Evolutionary conservation across 2,113 vertebrate species (phyloP).

Genomic region (Penelope pileata): DNA sequence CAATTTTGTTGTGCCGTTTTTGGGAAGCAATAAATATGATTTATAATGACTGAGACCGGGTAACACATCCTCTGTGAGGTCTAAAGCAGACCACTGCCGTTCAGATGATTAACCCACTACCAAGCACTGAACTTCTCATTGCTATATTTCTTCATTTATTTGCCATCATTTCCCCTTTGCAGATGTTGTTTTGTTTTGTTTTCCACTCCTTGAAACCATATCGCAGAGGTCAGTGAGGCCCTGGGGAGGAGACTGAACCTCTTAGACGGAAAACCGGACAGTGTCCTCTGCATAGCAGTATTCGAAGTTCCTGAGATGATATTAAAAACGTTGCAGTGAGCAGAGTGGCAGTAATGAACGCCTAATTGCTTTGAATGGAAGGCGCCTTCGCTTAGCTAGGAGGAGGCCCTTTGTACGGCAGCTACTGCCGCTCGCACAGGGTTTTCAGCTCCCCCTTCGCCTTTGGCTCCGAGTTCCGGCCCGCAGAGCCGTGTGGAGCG

Average conservation of each 20-base stretch:
- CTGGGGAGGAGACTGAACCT: accelerated
- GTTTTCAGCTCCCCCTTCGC: accelerated
- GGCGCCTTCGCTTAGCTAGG: neutral
- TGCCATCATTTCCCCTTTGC: neutral
- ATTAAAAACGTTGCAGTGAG: accelerated
- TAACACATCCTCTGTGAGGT: neutral
- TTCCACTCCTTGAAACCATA: neutral
- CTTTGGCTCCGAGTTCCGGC: too few relatives aligned
- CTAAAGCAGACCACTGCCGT: neutral
- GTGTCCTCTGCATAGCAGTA: neutral
- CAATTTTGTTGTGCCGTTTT: neutral
- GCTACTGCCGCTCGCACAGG: neutral
- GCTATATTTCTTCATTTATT: neutral
- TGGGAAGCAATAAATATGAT: neutral
- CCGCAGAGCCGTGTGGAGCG: too few relatives aligned
- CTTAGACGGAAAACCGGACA: neutral
- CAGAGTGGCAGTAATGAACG: neutral
- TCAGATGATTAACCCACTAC: neutral
- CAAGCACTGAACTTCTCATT: neutral
- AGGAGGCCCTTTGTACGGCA: neutral
- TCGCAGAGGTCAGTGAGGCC: neutral
- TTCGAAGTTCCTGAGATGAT: too few relatives aligned
- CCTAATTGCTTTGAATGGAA: neutral
- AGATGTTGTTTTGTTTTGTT: neutral
- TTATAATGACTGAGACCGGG: neutral